Percentiles rank a stretch among this genome's conserved stretches.
These are phyloP conservation scores for Brachyopa scutellaris DNA, from an alignment of 2,888 invertebrate genomes.

Conservation along the genomic window DNA sequence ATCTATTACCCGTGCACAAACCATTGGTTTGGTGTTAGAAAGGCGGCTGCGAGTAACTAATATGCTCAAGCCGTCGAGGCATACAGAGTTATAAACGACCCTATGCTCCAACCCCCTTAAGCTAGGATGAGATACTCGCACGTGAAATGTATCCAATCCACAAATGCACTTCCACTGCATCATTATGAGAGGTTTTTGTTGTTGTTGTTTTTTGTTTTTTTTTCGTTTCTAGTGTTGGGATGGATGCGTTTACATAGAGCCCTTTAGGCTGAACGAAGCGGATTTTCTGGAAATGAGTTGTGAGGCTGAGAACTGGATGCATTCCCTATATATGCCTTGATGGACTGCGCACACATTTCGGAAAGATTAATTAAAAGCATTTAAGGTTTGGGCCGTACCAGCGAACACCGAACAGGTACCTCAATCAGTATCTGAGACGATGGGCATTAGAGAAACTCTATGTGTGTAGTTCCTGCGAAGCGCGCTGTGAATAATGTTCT, in stretches of 20 bases:
- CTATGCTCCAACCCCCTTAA: slow-evolving; percentile 45
- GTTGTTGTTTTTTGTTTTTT: background rate
- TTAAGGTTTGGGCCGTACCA: slow-evolving; percentile 34
- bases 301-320: slow-evolving; percentile 36
- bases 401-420: slow-evolving; percentile 48
- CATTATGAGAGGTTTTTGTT: slow-evolving; percentile 14
- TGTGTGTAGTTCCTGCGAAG: slow-evolving; percentile 13
- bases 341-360: slow-evolving; percentile 45
- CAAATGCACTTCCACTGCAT: slow-evolving; percentile 27
- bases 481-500: slow-evolving; percentile 75
- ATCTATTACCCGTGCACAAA: slow-evolving; percentile 56
- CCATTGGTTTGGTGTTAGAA: slow-evolving; percentile 62
- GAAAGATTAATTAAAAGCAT: slow-evolving; percentile 64
- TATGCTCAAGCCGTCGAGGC: slow-evolving; percentile 21
- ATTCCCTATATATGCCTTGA: slow-evolving; percentile 26
- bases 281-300: slow-evolving; percentile 46
- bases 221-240: slow-evolving; percentile 5
- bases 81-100: slow-evolving; percentile 21
- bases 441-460: slow-evolving; percentile 24
- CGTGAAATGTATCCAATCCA: slow-evolving; percentile 44
- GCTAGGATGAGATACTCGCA: slow-evolving; percentile 40
- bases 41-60: slow-evolving; percentile 51
- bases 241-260: slow-evolving; percentile 39
- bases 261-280: slow-evolving; percentile 38
- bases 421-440: slow-evolving; percentile 13